These are phyloP conservation scores for Lampris incognitus DNA, from an alignment of 2,113 vertebrate genomes.

Conservation along the genomic window DNA sequence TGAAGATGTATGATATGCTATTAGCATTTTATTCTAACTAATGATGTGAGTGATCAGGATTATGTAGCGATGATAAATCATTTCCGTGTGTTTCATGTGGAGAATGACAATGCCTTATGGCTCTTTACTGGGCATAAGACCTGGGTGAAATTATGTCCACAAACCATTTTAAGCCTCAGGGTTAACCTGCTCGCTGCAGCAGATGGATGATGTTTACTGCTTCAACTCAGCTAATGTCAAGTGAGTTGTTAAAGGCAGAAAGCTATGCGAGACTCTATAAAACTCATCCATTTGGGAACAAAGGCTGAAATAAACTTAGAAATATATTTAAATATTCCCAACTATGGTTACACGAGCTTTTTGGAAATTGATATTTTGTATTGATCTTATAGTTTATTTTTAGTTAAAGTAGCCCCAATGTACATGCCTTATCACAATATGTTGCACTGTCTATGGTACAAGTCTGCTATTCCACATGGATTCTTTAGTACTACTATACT, in stretches of 20 bases:
- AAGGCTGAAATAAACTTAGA: neutral
- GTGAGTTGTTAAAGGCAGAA: neutral
- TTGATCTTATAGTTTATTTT: no score
- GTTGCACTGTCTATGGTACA: no score
- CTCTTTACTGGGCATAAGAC: conserved; percentile 39
- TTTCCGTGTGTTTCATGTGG: conserved; percentile 51
- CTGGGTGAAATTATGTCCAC: conserved; percentile 38
- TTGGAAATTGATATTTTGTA: no score
- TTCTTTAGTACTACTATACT: no score
- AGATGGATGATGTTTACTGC: neutral
- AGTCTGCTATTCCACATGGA: no score
- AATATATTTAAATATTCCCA: no score
- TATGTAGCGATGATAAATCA: conserved; percentile 76
- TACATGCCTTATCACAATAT: no score
- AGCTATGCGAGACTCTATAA: neutral
- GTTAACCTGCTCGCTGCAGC: neutral
- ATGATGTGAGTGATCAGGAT: conserved; percentile 78
- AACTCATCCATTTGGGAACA: neutral
- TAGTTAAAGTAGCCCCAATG: no score
- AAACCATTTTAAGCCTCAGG: conserved; percentile 12
- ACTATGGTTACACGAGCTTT: no score
- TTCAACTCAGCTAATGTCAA: neutral
- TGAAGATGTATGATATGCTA: conserved; percentile 72
- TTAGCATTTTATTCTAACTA: conserved; percentile 77
- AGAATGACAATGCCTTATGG: conserved; percentile 51